A percentile compares a stretch with the other conserved stretches of the same genome.
Evolutionary conservation across 2,113 vertebrate species (phyloP).

Genomic region (Coptodon rendalli): DNA sequence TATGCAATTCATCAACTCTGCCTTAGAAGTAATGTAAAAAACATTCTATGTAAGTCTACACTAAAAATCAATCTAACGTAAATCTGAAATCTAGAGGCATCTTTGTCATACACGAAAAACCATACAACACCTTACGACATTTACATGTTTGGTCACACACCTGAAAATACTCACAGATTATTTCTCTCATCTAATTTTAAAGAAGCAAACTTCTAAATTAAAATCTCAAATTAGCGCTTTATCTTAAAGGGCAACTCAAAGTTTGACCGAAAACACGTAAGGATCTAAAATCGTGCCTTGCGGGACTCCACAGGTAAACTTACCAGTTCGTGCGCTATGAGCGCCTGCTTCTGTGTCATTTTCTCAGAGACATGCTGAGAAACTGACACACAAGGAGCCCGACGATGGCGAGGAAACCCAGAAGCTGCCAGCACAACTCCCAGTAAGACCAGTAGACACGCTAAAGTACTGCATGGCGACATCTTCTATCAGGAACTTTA

Average conservation of each 20-base stretch:
- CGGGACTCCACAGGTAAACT: constrained; percentile 4
- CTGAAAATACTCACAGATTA: background rate
- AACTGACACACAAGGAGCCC: background rate
- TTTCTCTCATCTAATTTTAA: background rate
- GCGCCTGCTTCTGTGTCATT: rapidly evolving
- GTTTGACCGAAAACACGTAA: background rate
- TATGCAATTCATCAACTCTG: background rate
- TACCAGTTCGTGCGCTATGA: constrained; percentile 18
- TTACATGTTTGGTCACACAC: background rate
- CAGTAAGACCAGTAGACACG: constrained; percentile 31
- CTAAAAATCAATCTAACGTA: background rate
- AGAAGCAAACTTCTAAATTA: background rate
- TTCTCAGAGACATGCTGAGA: background rate
- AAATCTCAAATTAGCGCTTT: background rate
- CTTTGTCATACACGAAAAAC: background rate
- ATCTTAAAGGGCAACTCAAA: background rate
- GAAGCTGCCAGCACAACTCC: background rate
- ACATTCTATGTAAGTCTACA: background rate
- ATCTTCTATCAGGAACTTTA: background rate
- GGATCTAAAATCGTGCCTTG: background rate
- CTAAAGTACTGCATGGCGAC: background rate
- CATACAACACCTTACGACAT: background rate
- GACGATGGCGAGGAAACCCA: background rate
- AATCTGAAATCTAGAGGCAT: background rate
- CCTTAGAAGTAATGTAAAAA: background rate